phyloP scores from a whole-genome alignment of 2,797 vertebrate genomes.

The Vespertilio murinus region DNA sequence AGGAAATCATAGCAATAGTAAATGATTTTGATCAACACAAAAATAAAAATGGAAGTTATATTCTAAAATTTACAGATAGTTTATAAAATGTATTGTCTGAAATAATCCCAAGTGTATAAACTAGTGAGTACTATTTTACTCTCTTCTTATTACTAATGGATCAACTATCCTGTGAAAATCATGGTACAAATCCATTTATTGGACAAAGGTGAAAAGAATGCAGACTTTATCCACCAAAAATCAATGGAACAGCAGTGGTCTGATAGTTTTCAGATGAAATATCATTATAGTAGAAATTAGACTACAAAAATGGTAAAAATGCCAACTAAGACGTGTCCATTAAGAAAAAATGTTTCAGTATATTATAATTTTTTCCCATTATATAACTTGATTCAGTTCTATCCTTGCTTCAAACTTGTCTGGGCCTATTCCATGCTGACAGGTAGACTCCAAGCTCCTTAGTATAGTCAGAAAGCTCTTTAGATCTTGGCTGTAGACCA shows the following conservation, averaged over 20 bases:
- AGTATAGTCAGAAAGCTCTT: not conserved
- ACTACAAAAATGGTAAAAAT: not conserved
- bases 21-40: not conserved
- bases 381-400: not conserved
- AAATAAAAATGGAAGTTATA: not conserved
- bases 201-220: rapidly evolving
- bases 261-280: slow-evolving; percentile 29
- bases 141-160: not conserved
- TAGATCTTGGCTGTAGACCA: not conserved
- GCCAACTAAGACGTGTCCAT: not conserved
- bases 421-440: not conserved
- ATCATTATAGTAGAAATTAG: not conserved
- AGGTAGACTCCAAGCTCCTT: not conserved
- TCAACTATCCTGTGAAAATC: not conserved
- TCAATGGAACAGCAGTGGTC: not conserved
- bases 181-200: slow-evolving; percentile 19
- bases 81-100: not conserved
- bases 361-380: not conserved
- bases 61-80: not conserved
- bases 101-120: not conserved
- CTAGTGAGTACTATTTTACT: not conserved
- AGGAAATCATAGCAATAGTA: not conserved
- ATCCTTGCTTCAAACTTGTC: not conserved
- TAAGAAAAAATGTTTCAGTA: not conserved
- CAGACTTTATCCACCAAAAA: not conserved